These are phyloP conservation scores for Cuculus canorus DNA, from an alignment of 2,797 vertebrate genomes.

Conservation along the genomic window DNA sequence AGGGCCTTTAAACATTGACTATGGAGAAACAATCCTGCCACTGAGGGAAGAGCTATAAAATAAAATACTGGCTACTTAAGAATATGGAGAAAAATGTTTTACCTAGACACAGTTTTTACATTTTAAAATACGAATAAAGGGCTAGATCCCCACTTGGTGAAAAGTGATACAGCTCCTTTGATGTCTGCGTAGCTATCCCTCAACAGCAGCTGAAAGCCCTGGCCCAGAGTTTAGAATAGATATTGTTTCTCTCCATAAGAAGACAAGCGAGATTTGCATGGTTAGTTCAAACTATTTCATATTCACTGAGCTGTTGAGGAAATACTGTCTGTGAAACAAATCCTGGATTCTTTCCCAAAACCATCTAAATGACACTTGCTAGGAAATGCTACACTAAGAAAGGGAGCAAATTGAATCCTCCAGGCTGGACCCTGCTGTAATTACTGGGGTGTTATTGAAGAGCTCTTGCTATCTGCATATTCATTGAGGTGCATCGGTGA, in stretches of 20 bases:
- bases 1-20: constrained; percentile 50
- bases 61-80: constrained; percentile 21
- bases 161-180: constrained; percentile 32
- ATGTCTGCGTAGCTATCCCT: constrained; percentile 17
- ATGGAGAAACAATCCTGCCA: constrained; percentile 38
- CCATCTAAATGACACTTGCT: constrained; percentile 7
- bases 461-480: neutral
- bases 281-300: constrained; percentile 40
- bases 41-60: constrained; percentile 33
- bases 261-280: constrained; percentile 38
- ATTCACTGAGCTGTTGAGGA: constrained; percentile 55
- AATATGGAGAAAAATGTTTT: constrained; percentile 19
- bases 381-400: neutral
- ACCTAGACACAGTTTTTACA: constrained; percentile 5
- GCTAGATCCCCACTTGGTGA: constrained; percentile 3
- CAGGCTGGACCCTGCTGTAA: neutral
- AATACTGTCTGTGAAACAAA: constrained; percentile 41
- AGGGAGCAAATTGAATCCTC: fast-evolving
- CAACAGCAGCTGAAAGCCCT: constrained; percentile 30
- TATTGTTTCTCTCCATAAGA: neutral
- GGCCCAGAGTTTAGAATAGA: constrained; percentile 14
- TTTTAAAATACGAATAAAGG: constrained; percentile 44
- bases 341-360: constrained; percentile 44
- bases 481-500: neutral
- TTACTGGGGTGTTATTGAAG: neutral